A percentile compares a stretch with the other conserved stretches of the same genome.
Conservation (phyloP, 2,888 invertebrate species). For the Heteropelma amictum region DNA sequence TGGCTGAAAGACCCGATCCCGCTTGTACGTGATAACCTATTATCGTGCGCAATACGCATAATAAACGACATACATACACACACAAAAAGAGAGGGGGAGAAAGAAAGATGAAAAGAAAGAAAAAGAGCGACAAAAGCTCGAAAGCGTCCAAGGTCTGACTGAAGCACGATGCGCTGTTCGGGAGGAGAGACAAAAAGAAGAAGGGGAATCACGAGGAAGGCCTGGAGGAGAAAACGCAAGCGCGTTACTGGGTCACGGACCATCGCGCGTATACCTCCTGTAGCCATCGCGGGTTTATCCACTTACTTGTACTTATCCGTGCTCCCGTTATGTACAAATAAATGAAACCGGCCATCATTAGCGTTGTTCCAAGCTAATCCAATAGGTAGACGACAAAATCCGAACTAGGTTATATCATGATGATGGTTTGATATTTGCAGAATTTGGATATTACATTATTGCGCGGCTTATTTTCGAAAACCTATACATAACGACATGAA, state of each 20-base stretch:
- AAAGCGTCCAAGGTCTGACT: slow-evolving; percentile 49
- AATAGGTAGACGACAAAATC: too few relatives aligned
- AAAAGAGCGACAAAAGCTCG: slow-evolving; percentile 16
- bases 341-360: too few relatives aligned
- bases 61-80: neutral
- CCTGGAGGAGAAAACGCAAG: slow-evolving; percentile 18
- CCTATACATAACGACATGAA: too few relatives aligned
- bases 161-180: slow-evolving; percentile 7
- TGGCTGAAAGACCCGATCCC: too few relatives aligned
- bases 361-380: too few relatives aligned
- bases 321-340: too few relatives aligned
- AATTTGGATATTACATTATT: too few relatives aligned
- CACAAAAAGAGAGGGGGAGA: neutral
- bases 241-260: slow-evolving; percentile 57
- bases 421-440: too few relatives aligned
- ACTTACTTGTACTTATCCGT: too few relatives aligned
- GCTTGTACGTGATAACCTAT: slow-evolving; percentile 22
- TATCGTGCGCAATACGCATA: neutral
- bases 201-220: slow-evolving; percentile 2
- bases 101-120: neutral
- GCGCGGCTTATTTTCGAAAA: too few relatives aligned
- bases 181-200: neutral
- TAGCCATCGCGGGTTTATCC: neutral
- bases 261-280: slow-evolving; percentile 18
- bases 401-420: too few relatives aligned